phyloP scores from a whole-genome alignment of 2,797 vertebrate genomes.

The Cyprinella venusta region DNA sequence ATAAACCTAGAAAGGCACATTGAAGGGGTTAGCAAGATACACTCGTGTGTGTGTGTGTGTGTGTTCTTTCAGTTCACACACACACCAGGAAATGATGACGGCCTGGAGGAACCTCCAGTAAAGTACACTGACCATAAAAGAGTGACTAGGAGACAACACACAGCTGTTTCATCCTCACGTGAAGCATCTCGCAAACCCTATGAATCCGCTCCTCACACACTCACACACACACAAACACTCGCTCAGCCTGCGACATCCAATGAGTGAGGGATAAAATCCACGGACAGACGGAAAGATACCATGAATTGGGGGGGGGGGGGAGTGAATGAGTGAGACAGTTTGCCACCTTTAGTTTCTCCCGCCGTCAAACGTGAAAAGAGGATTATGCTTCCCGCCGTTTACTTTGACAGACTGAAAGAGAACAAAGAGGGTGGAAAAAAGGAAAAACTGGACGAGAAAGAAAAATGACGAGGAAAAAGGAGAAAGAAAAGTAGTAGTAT shows the following conservation, averaged over 20 bases:
- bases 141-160: constrained; percentile 11
- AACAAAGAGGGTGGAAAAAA: constrained; percentile 8
- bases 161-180: constrained; percentile 27
- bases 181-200: background rate
- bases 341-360: constrained; percentile 12
- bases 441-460: constrained; percentile 22
- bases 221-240: background rate
- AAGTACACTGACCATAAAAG: constrained; percentile 21
- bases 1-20: background rate
- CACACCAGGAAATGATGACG: background rate
- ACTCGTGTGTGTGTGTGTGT: background rate
- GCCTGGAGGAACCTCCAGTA: constrained; percentile 13
- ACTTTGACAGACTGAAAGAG: constrained; percentile 51
- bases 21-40: background rate
- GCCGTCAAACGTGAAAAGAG: constrained; percentile 14
- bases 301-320: background rate
- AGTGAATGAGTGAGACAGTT: constrained; percentile 21
- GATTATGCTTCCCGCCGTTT: constrained; percentile 45
- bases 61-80: constrained; percentile 23
- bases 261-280: constrained; percentile 5
- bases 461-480: constrained; percentile 24
- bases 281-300: background rate
- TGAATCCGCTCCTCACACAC: background rate
- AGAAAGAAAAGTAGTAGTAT: constrained; percentile 47
- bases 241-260: constrained; percentile 4